A percentile compares a stretch with the other conserved stretches of the same genome.
Evolutionary conservation across 2,113 vertebrate species (phyloP).

Genomic region (Myiagra hebetior): DNA sequence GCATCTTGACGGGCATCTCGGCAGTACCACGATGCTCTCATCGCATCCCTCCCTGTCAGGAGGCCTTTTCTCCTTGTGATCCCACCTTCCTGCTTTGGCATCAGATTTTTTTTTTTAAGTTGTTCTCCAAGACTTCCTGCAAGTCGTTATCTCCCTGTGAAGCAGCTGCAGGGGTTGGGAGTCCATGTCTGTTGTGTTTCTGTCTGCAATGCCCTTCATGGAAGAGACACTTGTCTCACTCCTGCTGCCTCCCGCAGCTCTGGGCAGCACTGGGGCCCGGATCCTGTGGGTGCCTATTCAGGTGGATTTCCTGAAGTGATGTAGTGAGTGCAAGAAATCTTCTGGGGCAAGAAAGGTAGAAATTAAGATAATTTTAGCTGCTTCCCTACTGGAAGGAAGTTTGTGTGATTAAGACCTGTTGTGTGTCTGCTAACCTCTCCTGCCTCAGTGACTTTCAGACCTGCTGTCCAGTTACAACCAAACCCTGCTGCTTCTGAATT

Average conservation of each 20-base stretch:
- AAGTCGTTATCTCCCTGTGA: rapidly evolving
- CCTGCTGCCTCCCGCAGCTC: neutral
- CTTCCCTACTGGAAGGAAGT: neutral
- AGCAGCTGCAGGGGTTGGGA: neutral
- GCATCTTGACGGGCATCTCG: rapidly evolving
- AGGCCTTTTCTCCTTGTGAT: neutral
- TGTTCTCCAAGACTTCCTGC: neutral
- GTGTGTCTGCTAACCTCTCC: neutral
- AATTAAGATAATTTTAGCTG: neutral
- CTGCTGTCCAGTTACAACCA: neutral
- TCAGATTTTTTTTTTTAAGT: neutral
- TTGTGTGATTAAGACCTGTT: neutral
- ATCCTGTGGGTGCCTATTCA: rapidly evolving
- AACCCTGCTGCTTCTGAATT: neutral
- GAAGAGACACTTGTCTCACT: too few species aligned
- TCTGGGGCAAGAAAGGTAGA: neutral
- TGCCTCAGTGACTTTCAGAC: neutral
- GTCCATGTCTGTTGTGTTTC: rapidly evolving
- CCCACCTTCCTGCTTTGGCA: neutral
- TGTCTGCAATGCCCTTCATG: neutral
- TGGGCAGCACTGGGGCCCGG: neutral
- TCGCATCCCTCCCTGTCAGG: neutral
- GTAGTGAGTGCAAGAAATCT: neutral
- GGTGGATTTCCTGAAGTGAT: neutral
- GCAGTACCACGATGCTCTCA: neutral